These are phyloP conservation scores for Icerya purchasi DNA, from an alignment of 2,888 invertebrate genomes.

Conservation along the genomic window DNA sequence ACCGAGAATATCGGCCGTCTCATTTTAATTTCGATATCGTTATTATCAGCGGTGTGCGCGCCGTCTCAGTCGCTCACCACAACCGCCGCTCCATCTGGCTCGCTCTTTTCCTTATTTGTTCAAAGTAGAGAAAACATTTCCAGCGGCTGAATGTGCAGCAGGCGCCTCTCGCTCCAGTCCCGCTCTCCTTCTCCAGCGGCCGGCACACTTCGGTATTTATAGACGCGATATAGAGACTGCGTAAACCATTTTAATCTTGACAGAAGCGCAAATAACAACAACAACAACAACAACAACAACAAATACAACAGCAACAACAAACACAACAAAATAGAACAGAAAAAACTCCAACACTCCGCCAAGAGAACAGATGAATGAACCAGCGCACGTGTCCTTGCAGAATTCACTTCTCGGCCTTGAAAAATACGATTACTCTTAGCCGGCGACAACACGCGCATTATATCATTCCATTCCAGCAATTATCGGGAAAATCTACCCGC, in stretches of 20 bases:
- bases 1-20: no score
- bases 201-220: background rate
- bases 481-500: background rate
- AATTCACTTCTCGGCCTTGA: background rate
- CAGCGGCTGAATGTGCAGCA: slow-evolving; percentile 5
- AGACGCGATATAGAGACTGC: no score
- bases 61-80: no score
- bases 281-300: background rate
- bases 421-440: background rate
- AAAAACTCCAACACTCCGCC: background rate
- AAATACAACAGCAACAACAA: slow-evolving; percentile 2
- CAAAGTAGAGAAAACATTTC: no score
- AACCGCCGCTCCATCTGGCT: no score
- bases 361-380: background rate
- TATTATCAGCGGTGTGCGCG: no score
- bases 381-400: background rate
- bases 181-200: background rate
- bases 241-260: no score
- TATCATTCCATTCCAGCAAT: no score
- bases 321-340: background rate
- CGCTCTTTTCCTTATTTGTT: no score
- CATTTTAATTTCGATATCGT: no score
- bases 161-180: background rate
- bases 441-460: no score
- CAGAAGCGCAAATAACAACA: background rate